Base-by-base conservation (phyloP, 1,140 invertebrate species). In the Aphis gossypii region DNA sequence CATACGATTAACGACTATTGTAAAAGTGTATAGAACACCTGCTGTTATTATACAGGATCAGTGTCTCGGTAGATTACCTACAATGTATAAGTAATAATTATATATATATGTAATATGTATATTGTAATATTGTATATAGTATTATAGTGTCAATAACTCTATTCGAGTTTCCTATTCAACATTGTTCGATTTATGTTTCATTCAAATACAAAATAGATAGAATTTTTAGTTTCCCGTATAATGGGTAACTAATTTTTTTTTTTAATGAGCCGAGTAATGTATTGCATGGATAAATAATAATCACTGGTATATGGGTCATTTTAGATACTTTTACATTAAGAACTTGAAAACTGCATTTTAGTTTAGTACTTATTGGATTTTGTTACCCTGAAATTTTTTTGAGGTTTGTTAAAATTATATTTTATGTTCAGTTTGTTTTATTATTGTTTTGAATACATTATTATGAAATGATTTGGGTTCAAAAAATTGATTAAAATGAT, bases 141-240 rank as follows among this genome's bases (percentile, higher is more conserved):
- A 6, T 30, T 82, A 82, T 82, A 82, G 76, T 38, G 20, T 30
- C 41, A 84, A 23, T 84, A 84, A 14, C 23, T 84, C 44, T n/a
- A 44, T 84, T 30, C 1, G 30, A 21, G 23, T 30, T 84, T 84
- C 38, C 21, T 84, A n/a, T 44, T 30, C 44, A 46, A 14, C 84
- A 46, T 87, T 87, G 84, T 87, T 48, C 84, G 30, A 87, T 87
- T 87, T 48, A 38, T 87, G 23, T 87, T 87, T 30, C 84, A n/a
- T 87, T 46, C 84, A n/a, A 46, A 87, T n/a, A 68, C 0, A 76
- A 76, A n/a, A 18, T 18, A n/a, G 60, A 76, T 76, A 14, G 11
- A 76, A 76, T 76, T 76, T 76, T 76, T 76, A 76, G n/a, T 76
- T 76, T 76, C 60, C 14, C 30, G 14, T n/a, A 54, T 35, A 35